phyloP scores from a whole-genome alignment of 2,797 vertebrate genomes.

The Myotis vivesi region DNA sequence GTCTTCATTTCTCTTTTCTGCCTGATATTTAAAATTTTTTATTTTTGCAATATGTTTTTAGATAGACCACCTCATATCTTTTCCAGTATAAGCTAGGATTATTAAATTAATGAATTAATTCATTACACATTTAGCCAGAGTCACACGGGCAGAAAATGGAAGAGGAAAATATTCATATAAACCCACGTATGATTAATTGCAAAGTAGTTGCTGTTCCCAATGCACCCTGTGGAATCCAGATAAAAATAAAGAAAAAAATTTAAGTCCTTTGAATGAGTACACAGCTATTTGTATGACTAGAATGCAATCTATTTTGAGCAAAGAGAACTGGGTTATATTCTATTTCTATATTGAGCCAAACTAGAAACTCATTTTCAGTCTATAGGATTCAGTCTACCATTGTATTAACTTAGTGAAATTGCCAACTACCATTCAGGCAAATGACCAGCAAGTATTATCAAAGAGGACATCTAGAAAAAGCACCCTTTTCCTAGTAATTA shows the following conservation, averaged over 20 bases:
- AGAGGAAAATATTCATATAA: not conserved
- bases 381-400: constrained; percentile 9
- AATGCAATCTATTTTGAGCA: constrained; percentile 62
- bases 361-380: constrained; percentile 55
- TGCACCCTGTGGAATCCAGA: constrained; percentile 1
- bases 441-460: not conserved
- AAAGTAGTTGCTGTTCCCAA: not conserved
- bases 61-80: not conserved
- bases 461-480: not conserved
- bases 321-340: constrained; percentile 64
- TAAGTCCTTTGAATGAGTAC: constrained; percentile 41
- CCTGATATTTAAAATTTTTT: not conserved
- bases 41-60: constrained; percentile 2
- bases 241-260: constrained; percentile 35
- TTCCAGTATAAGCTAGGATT: not conserved
- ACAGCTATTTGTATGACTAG: constrained; percentile 56
- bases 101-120: not conserved
- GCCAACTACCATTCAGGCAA: not conserved
- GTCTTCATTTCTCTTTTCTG: not conserved
- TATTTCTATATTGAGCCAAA: constrained; percentile 54
- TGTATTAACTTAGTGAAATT: constrained; percentile 53
- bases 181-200: not conserved
- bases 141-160: not conserved
- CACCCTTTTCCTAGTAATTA: not conserved
- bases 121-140: not conserved